A percentile compares a stretch with the other conserved stretches of the same genome.
phyloP scores from a whole-genome alignment of 2,888 invertebrate species.

The Rhagophthalmus giganteus region DNA sequence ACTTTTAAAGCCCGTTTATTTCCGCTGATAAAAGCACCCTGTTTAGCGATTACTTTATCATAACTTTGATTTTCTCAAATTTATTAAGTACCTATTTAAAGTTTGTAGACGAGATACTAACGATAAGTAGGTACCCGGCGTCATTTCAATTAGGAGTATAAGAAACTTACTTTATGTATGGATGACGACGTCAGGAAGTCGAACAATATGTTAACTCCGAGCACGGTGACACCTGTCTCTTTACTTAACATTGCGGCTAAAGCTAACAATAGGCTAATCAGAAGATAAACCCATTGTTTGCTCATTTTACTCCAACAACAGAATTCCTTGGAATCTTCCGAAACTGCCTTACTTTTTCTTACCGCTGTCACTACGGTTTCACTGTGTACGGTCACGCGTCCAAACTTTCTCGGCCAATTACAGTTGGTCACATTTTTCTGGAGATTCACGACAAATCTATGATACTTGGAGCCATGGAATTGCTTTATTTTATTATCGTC shows the following conservation, averaged over 20 bases:
- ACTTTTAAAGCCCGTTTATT: constrained; percentile 37
- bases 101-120: constrained; percentile 4
- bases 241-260: constrained; percentile 88
- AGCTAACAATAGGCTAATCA: constrained; percentile 63
- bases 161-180: constrained; percentile 38
- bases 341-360: constrained; percentile 20
- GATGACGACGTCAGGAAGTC: constrained; percentile 68
- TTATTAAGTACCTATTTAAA: constrained; percentile 18
- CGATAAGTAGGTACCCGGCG: no score
- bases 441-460: constrained; percentile 46
- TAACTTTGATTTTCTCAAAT: constrained; percentile 28
- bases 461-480: constrained; percentile 44
- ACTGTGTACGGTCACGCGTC: constrained; percentile 25
- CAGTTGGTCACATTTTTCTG: constrained; percentile 49
- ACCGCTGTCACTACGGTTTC: constrained; percentile 22
- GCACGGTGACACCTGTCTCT: constrained; percentile 92
- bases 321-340: constrained; percentile 27
- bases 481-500: constrained; percentile 43
- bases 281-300: constrained; percentile 64
- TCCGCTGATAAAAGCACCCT: constrained; percentile 22
- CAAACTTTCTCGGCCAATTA: constrained; percentile 47
- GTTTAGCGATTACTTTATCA: constrained; percentile 34
- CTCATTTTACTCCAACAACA: constrained; percentile 48
- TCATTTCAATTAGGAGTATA: constrained; percentile 4
- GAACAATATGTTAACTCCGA: constrained; percentile 87